phyloP scores from a whole-genome alignment of 2,113 vertebrate genomes.

The Alligator sinensis region DNA sequence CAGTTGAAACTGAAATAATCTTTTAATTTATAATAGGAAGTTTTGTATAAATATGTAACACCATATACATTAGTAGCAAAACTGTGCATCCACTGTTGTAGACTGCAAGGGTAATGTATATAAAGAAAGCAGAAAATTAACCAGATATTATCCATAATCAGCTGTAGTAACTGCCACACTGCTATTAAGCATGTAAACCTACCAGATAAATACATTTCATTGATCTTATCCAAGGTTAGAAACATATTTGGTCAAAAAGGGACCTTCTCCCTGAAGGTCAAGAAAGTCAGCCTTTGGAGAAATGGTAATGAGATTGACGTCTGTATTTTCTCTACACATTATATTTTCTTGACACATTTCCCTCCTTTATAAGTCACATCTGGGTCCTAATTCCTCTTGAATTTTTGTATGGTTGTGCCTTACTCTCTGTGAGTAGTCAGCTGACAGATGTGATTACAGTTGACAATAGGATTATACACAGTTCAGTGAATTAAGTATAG shows the following conservation, averaged over 20 bases:
- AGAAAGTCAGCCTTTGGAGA: not conserved
- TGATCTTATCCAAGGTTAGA: not conserved
- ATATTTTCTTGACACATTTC: not conserved
- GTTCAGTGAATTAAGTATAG: too few relatives aligned
- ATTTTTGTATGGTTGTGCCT: not conserved
- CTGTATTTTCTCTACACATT: not conserved
- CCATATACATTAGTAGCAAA: not conserved
- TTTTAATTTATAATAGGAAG: not conserved
- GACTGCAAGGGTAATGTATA: not conserved
- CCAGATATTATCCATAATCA: not conserved
- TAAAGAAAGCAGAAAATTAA: not conserved
- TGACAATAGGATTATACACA: not conserved
- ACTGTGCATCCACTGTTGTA: not conserved
- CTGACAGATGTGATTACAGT: not conserved
- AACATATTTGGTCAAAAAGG: not conserved
- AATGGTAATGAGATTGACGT: not conserved
- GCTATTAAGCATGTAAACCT: not conserved
- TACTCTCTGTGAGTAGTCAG: not conserved
- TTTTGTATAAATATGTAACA: not conserved
- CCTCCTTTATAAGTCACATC: not conserved
- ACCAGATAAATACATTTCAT: not conserved
- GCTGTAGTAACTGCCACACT: not conserved
- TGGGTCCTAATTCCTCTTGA: not conserved
- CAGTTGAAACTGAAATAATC: constrained; percentile 3
- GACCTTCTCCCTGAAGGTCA: not conserved